phyloP scores from a whole-genome alignment of 1,140 invertebrate species.

The Reticulitermes speratus region DNA sequence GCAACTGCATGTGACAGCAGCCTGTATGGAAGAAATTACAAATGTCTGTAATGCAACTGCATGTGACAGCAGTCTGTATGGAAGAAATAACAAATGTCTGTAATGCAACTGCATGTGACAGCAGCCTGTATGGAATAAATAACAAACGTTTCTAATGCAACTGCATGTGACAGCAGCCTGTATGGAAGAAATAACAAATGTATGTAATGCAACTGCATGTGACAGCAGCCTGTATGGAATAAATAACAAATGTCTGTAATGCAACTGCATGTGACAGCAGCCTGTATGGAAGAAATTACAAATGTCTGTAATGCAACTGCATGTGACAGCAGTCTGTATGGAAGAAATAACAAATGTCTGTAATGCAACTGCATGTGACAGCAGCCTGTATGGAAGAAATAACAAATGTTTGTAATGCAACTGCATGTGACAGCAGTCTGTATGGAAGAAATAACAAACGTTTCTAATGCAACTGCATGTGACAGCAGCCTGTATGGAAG shows the following conservation, averaged over 20 bases:
- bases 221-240: constrained; percentile 65
- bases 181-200: constrained; percentile 38
- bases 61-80: constrained; percentile 72
- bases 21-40: constrained; percentile 51
- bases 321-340: constrained; percentile 72
- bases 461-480: constrained; percentile 62
- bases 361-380: too few species aligned
- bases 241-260: too few species aligned
- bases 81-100: constrained; percentile 35
- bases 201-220: too few species aligned
- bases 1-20: too few species aligned
- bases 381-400: constrained; percentile 62
- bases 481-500: constrained; percentile 75
- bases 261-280: too few species aligned
- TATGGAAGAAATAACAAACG: constrained; percentile 36
- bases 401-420: not conserved
- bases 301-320: too few species aligned
- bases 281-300: constrained; percentile 51
- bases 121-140: constrained; percentile 61
- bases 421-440: constrained; percentile 90
- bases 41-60: too few species aligned
- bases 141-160: too few species aligned
- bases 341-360: constrained; percentile 35
- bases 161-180: too few species aligned
- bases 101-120: too few species aligned